These are phyloP conservation scores for Passer domesticus DNA, from an alignment of 2,113 vertebrate genomes.

Conservation along the genomic window DNA sequence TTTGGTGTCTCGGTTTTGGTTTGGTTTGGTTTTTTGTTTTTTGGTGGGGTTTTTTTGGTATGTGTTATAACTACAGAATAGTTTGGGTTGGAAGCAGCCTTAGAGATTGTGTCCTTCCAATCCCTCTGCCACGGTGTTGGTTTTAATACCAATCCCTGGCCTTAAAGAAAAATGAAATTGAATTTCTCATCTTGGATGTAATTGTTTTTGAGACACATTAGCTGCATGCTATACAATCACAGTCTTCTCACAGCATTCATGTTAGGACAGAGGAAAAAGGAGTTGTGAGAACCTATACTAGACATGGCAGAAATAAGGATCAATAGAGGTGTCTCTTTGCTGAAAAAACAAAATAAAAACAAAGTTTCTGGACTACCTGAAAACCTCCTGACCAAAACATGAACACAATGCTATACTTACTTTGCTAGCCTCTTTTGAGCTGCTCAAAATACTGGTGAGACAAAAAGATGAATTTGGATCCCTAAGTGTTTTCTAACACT, in stretches of 20 bases:
- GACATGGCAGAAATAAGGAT: neutral
- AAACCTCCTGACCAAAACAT: neutral
- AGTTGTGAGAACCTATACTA: neutral
- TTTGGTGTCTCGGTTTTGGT: neutral
- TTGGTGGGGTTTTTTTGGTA: accelerated
- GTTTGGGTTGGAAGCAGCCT: neutral
- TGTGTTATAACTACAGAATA: neutral
- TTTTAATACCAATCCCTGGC: neutral
- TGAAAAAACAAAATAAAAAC: neutral
- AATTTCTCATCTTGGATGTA: neutral
- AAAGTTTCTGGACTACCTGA: neutral
- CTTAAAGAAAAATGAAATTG: neutral
- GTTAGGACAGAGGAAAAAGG: neutral
- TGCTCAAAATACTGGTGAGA: neutral
- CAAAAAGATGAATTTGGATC: neutral
- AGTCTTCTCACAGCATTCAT: neutral
- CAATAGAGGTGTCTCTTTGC: neutral
- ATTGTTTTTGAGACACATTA: neutral
- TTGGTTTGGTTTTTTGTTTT: neutral
- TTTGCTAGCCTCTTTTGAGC: neutral
- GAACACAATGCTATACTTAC: neutral
- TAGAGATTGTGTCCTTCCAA: neutral
- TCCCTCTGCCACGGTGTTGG: neutral
- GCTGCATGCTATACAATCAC: neutral
- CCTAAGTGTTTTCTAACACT: neutral